Evolutionary conservation across 2,113 vertebrate genomes (phyloP).

Genomic region (Manacus vitellinus): DNA sequence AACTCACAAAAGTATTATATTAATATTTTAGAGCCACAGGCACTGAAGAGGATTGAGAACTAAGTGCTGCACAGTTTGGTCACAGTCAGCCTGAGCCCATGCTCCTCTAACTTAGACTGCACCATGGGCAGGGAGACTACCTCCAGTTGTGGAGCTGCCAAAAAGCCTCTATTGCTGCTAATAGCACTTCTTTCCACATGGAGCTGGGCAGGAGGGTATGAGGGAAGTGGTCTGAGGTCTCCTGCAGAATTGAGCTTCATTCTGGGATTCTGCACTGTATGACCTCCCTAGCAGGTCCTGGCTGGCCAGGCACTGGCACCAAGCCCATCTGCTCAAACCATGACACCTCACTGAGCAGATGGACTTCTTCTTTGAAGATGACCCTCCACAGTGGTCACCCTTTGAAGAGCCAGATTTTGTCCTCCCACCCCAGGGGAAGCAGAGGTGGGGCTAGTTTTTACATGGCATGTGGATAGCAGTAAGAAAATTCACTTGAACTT

Average conservation of each 20-base stretch:
- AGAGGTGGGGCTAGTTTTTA: not conserved
- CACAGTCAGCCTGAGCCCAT: not conserved
- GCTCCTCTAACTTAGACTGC: not conserved
- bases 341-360: fast-evolving
- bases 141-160: not conserved
- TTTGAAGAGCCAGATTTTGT: not conserved
- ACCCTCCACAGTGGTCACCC: not conserved
- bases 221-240: fast-evolving
- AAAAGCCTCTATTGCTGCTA: not conserved
- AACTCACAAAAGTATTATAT: not conserved
- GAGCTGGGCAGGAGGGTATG: not conserved
- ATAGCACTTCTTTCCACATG: not conserved
- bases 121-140: not conserved
- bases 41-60: not conserved
- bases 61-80: not conserved
- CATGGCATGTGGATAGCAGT: not conserved
- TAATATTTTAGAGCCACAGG: not conserved
- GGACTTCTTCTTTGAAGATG: not conserved
- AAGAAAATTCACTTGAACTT: not conserved
- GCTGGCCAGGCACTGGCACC: not conserved
- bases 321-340: not conserved
- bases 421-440: fast-evolving
- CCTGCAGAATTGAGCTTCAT: not conserved
- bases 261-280: not conserved
- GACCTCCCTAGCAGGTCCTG: not conserved